Percentiles rank a stretch among this genome's conserved stretches.
phyloP scores from a whole-genome alignment of 1,140 invertebrate species.

The Asbolus verrucosus region DNA sequence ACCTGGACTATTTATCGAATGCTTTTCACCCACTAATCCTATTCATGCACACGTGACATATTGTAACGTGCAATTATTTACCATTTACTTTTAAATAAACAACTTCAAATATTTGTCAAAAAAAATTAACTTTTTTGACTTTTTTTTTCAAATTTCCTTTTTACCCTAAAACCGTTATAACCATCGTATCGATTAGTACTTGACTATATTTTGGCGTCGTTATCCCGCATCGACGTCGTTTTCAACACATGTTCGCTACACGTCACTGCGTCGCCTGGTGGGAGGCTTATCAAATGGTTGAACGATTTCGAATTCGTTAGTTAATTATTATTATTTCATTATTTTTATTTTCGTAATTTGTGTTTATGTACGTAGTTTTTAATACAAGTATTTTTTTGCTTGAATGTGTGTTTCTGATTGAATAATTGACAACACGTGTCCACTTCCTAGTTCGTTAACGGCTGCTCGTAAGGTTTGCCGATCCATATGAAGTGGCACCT shows the following conservation, averaged over 20 bases:
- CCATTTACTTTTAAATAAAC: no score
- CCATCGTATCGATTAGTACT: neutral
- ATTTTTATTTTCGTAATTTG: neutral
- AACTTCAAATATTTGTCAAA: slow-evolving; percentile 8
- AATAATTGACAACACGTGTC: slow-evolving; percentile 45
- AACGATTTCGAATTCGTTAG: neutral
- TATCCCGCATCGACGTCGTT: slow-evolving; percentile 4
- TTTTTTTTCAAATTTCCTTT: neutral
- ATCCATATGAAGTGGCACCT: slow-evolving; percentile 48
- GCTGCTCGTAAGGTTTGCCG: slow-evolving; percentile 43
- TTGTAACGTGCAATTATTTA: slow-evolving; percentile 13
- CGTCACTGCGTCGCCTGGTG: neutral
- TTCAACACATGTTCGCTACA: neutral
- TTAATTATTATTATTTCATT: neutral
- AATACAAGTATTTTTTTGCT: no score
- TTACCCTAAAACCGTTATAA: neutral
- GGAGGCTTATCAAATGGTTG: neutral
- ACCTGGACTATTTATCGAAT: slow-evolving; percentile 38
- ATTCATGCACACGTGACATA: slow-evolving; percentile 31
- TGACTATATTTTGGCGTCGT: neutral
- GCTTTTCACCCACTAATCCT: slow-evolving; percentile 42
- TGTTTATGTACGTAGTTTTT: no score
- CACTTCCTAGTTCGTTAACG: slow-evolving; percentile 52
- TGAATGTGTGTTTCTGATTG: slow-evolving; percentile 4
- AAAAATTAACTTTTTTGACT: slow-evolving; percentile 18